Base-by-base conservation (phyloP, 92 coral and sea anemone genomes). In the Montipora capitata region DNA sequence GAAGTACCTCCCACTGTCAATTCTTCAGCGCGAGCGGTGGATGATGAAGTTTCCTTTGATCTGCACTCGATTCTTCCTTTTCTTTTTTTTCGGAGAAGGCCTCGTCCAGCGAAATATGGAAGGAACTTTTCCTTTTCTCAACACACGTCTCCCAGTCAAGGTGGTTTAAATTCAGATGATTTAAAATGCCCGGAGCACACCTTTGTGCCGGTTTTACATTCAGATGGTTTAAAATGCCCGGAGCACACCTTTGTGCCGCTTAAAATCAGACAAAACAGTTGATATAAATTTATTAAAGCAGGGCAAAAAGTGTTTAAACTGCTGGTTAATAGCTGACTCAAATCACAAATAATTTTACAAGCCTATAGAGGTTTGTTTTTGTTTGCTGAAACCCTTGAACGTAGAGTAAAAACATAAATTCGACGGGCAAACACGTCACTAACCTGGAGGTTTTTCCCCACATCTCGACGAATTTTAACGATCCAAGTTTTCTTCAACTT, bases 391-490 rank as follows among this genome's bases (percentile, higher is more conserved):
- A n/a, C n/a, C n/a, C n/a, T n/a, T n/a, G n/a, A n/a, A n/a, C n/a
- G n/a, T n/a, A n/a, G n/a, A n/a, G n/a, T n/a, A n/a, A 51, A 51
- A 5, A 51, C 57, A 5, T 51, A 51, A 51, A 51, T 51, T 51
- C 0, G 57, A n/a, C n/a, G 0, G 0, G n/a, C 10, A 63, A 63
- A 14, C 10, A 14, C 17, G n/a, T 63, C 69, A 72, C 52, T 72
- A 44, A 72, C 77, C 77, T 72, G 49, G 77, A 72, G 35, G 77
- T 72, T 72, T 72, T 72, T 35, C 54, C 77, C 77, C 40, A 40
- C 77, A 72, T 72, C 51, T 72, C 77, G 77, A 72, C 54, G 77
- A 38, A 72, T n/a, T n/a, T n/a, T n/a, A n/a, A n/a, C n/a, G n/a
- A n/a, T n/a, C n/a, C n/a, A n/a, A n/a, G n/a, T n/a, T n/a, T n/a